These are phyloP conservation scores for Acromyrmex echinatior DNA, from an alignment of 1,140 invertebrate species.

Conservation along the genomic window DNA sequence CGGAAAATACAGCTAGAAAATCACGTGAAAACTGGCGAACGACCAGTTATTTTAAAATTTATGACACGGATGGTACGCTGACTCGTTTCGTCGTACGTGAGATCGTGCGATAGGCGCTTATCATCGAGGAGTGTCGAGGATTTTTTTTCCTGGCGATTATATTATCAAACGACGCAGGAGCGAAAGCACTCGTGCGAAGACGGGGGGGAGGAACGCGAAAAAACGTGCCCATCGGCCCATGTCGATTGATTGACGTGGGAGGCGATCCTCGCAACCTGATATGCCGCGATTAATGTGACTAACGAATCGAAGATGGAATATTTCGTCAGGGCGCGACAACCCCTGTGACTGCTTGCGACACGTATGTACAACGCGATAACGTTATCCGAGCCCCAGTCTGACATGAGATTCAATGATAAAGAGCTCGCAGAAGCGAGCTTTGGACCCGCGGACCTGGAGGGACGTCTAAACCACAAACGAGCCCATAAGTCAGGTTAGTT, in stretches of 20 bases:
- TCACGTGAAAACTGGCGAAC: too few species aligned
- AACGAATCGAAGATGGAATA: background rate
- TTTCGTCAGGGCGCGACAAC: background rate
- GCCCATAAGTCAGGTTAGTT: slow-evolving; percentile 87
- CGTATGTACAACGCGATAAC: background rate
- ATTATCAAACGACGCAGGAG: background rate
- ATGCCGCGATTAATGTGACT: background rate
- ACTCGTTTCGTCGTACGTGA: background rate
- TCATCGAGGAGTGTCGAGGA: background rate
- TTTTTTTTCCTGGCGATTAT: background rate
- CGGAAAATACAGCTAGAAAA: background rate
- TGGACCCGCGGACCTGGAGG: slow-evolving; percentile 88
- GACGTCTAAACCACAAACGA: slow-evolving; percentile 90
- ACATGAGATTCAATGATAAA: slow-evolving; percentile 90
- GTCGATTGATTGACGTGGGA: background rate
- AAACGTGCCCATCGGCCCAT: background rate
- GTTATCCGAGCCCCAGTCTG: background rate
- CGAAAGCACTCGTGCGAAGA: background rate
- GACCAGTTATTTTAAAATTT: background rate
- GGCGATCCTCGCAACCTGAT: background rate
- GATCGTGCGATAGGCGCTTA: background rate
- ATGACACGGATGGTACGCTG: background rate
- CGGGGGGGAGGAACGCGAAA: background rate
- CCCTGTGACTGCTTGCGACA: background rate
- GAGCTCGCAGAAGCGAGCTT: slow-evolving; percentile 88